Conservation (phyloP, 2,888 invertebrate species). For the Archips crataeganus region DNA sequence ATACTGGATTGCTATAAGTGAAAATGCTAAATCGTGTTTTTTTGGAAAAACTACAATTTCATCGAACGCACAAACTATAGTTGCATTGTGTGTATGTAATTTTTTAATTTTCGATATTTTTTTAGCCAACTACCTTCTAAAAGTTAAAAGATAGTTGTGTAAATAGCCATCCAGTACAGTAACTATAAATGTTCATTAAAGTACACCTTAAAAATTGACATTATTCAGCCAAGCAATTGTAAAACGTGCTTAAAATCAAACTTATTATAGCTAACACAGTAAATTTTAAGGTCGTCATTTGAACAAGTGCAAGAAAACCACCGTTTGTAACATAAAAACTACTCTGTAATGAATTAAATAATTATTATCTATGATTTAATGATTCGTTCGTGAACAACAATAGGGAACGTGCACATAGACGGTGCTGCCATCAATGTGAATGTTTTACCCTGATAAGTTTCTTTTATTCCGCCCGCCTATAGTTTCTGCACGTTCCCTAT, state of each 20-base stretch:
- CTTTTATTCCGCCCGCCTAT: too few species aligned
- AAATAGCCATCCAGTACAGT: constrained; percentile 30
- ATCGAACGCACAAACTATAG: too few species aligned
- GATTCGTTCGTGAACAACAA: too few species aligned
- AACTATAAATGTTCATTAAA: not conserved
- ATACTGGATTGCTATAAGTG: constrained; percentile 20
- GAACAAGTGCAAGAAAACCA: not conserved
- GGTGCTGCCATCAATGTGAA: too few species aligned
- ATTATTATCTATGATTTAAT: too few species aligned
- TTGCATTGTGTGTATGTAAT: too few species aligned
- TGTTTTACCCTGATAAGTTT: too few species aligned
- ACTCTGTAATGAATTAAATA: too few species aligned
- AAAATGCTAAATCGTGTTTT: not conserved
- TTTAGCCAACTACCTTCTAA: not conserved
- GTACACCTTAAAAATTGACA: constrained; percentile 59
- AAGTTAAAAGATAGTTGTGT: not conserved
- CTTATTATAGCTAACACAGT: too few species aligned
- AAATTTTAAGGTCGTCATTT: not conserved
- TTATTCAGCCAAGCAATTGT: constrained; percentile 54
- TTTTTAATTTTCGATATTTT: not conserved
- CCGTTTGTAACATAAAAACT: not conserved
- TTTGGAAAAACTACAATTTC: too few species aligned
- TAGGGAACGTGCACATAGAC: too few species aligned
- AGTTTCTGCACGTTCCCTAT: not conserved
- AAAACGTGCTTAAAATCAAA: not conserved